Conservation (phyloP, 2,797 vertebrate genomes). For the Carcharodon carcharias region DNA sequence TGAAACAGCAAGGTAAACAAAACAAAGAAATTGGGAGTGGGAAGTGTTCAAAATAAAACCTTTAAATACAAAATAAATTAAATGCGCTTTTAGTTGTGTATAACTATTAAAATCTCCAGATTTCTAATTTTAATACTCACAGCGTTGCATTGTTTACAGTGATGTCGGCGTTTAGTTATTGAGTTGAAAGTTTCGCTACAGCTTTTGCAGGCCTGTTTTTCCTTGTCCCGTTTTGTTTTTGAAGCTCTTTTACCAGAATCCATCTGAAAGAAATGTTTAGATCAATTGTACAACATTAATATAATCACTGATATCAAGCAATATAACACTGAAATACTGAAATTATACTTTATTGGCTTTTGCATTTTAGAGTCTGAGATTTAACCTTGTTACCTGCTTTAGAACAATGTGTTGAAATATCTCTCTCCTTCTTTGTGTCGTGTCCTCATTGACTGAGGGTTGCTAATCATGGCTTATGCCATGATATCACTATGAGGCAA, state of each 20-base stretch:
- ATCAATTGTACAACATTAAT: neutral
- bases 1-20: neutral
- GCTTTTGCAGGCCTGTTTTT: constrained; percentile 86
- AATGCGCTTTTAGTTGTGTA: neutral
- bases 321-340: neutral
- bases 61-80: neutral
- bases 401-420: neutral
- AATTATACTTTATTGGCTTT: neutral
- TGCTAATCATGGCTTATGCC: neutral
- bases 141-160: constrained; percentile 84
- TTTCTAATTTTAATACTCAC: constrained; percentile 58
- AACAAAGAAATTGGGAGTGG: neutral
- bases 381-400: neutral
- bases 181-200: constrained; percentile 86
- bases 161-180: constrained; percentile 87
- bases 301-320: neutral
- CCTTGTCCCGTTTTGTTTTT: constrained; percentile 78
- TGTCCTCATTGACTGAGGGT: neutral
- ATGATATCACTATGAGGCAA: too few species aligned
- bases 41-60: constrained; percentile 29
- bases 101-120: neutral
- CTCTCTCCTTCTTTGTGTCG: neutral
- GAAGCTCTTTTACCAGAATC: constrained; percentile 70
- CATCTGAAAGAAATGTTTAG: constrained; percentile 51
- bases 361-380: neutral